A percentile compares a stretch with the other conserved stretches of the same genome.
These are phyloP conservation scores for Lobophora halterata DNA, from an alignment of 2,888 invertebrate genomes.

Conservation along the genomic window DNA sequence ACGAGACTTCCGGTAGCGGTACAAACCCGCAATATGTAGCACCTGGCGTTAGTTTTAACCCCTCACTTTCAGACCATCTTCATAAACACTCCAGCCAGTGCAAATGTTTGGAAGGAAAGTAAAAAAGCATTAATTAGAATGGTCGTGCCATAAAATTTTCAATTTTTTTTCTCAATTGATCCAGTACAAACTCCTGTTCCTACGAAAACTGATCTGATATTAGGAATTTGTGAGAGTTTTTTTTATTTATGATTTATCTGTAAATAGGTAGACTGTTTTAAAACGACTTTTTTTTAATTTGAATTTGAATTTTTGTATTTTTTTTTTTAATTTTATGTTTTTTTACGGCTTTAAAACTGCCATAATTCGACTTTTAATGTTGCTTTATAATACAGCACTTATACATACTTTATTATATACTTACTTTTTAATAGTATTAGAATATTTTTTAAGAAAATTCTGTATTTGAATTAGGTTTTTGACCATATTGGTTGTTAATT, in stretches of 20 bases:
- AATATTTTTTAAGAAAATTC: slow-evolving; percentile 42
- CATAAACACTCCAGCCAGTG: slow-evolving; percentile 63
- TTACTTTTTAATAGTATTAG: slow-evolving; percentile 33
- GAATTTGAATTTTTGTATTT: slow-evolving; percentile 19
- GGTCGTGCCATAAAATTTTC: slow-evolving; percentile 55
- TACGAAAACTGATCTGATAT: slow-evolving; percentile 22
- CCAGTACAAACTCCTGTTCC: slow-evolving; percentile 50
- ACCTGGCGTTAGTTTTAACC: slow-evolving; percentile 57
- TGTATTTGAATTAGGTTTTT: slow-evolving; percentile 63
- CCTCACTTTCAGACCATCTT: slow-evolving; percentile 54
- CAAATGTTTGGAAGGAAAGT: slow-evolving; percentile 65
- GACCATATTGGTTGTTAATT: slow-evolving; percentile 62
- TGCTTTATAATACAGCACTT: slow-evolving; percentile 17
- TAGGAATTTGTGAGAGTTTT: slow-evolving; percentile 9
- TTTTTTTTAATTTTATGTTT: slow-evolving; percentile 13
- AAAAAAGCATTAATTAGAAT: slow-evolving; percentile 37
- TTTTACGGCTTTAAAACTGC: slow-evolving; percentile 26
- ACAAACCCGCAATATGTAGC: slow-evolving; percentile 65
- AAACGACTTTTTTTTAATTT: no score
- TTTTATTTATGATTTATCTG: slow-evolving; percentile 42
- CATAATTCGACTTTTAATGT: slow-evolving; percentile 20
- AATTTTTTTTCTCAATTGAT: slow-evolving; percentile 25
- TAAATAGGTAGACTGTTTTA: slow-evolving; percentile 54
- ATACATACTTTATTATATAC: slow-evolving; percentile 30
- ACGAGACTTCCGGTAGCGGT: slow-evolving; percentile 67